Evolutionary conservation across 2,797 vertebrate genomes (phyloP).

Genomic region (Propithecus deckenii): DNA sequence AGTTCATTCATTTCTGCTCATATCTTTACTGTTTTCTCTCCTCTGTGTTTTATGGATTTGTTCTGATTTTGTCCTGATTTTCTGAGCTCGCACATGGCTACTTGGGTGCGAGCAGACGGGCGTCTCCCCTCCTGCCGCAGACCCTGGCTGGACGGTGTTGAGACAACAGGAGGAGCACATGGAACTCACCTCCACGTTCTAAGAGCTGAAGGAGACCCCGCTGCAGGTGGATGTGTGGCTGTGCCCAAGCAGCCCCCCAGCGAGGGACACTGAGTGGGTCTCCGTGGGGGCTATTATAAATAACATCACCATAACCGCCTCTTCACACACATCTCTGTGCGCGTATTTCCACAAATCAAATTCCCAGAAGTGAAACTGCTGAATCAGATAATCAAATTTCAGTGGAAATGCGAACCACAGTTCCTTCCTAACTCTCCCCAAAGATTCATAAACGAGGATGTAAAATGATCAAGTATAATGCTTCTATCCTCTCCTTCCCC

Average conservation of each 20-base stretch:
- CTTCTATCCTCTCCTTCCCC: neutral
- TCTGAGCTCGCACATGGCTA: too few species aligned
- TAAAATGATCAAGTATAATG: neutral
- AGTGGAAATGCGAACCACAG: too few species aligned
- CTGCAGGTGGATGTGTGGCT: rapidly evolving
- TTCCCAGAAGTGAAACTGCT: neutral
- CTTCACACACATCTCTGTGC: rapidly evolving
- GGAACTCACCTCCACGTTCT: neutral
- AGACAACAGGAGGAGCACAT: too few species aligned
- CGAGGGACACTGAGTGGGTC: rapidly evolving
- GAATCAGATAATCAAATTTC: neutral
- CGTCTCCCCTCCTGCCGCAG: too few species aligned
- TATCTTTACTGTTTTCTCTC: too few species aligned
- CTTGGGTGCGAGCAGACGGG: too few species aligned
- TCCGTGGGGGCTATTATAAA: rapidly evolving
- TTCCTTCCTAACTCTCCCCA: neutral
- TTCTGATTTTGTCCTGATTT: neutral
- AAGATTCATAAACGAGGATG: too few species aligned
- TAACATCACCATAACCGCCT: rapidly evolving
- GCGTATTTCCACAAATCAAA: neutral
- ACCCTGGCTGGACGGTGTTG: too few species aligned
- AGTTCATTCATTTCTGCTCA: neutral
- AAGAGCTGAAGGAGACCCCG: neutral
- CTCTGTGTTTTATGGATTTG: neutral
- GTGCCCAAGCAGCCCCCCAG: rapidly evolving